Percentiles rank a stretch among this genome's conserved stretches.
These are phyloP conservation scores for Luscinia luscinia DNA, from an alignment of 2,797 vertebrate species.

Conservation along the genomic window DNA sequence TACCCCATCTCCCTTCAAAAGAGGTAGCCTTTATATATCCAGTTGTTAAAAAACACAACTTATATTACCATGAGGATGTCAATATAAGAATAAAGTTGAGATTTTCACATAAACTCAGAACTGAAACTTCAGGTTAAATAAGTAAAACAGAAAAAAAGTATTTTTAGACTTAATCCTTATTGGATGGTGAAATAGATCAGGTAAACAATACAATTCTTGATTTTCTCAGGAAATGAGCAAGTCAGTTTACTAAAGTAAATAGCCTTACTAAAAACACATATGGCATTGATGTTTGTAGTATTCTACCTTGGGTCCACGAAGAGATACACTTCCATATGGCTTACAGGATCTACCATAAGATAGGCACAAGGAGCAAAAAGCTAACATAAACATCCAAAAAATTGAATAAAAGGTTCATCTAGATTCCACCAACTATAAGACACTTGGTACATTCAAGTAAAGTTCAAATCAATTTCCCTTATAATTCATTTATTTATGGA, in stretches of 20 bases:
- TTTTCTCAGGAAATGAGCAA: background rate
- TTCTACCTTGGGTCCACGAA: background rate
- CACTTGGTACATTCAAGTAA: background rate
- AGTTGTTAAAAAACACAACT: background rate
- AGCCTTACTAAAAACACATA: background rate
- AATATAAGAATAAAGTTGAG: background rate
- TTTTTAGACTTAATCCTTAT: background rate
- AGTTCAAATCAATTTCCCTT: background rate
- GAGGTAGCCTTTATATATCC: background rate
- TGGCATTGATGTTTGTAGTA: background rate
- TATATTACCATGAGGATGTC: background rate
- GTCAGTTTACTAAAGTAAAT: background rate
- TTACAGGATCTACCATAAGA: background rate
- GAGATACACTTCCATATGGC: background rate
- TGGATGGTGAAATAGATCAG: background rate
- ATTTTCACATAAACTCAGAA: background rate
- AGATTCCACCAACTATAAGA: background rate
- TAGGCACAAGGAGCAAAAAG: background rate
- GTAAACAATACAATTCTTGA: background rate
- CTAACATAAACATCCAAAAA: background rate
- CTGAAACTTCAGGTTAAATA: background rate
- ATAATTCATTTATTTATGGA: background rate
- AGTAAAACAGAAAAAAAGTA: background rate
- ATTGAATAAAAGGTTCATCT: background rate
- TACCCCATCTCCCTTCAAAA: background rate